phyloP scores from a whole-genome alignment of 2,888 invertebrate species.

The Pseudeuparius sepicola region DNA sequence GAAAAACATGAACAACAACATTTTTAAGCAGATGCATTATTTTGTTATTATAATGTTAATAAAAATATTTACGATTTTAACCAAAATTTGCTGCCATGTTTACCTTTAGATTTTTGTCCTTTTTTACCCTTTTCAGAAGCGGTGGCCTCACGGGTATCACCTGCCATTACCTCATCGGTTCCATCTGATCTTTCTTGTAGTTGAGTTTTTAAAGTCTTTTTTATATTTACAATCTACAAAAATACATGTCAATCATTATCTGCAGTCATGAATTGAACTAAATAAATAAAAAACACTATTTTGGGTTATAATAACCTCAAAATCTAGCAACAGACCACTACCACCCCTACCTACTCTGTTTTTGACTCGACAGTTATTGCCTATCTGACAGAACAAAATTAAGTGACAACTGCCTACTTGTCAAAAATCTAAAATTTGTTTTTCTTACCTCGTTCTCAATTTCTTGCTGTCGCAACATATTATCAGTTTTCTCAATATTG shows the following conservation, averaged over 20 bases:
- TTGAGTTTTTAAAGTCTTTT: conserved; percentile 79
- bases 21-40: too few species aligned
- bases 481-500: conserved; percentile 73
- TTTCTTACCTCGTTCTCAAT: conserved; percentile 75
- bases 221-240: conserved; percentile 70
- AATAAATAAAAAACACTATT: conserved; percentile 1
- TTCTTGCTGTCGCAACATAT: conserved; percentile 67
- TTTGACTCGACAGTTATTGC: too few species aligned
- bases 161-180: conserved; percentile 76
- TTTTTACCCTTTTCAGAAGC: conserved; percentile 42
- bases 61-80: conserved; percentile 43
- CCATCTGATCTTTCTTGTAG: conserved; percentile 52
- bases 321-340: too few species aligned
- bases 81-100: conserved; percentile 62
- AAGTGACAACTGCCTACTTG: too few species aligned
- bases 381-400: too few species aligned
- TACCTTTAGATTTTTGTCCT: conserved; percentile 31
- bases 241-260: conserved; percentile 11
- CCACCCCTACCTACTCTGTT: too few species aligned
- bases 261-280: conserved; percentile 13
- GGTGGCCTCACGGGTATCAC: conserved; percentile 56
- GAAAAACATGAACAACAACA: too few species aligned
- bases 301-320: too few species aligned
- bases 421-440: too few species aligned
- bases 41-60: too few species aligned